Evolutionary conservation across 2,888 invertebrate species (phyloP).

Genomic region (Lutraria lutraria): DNA sequence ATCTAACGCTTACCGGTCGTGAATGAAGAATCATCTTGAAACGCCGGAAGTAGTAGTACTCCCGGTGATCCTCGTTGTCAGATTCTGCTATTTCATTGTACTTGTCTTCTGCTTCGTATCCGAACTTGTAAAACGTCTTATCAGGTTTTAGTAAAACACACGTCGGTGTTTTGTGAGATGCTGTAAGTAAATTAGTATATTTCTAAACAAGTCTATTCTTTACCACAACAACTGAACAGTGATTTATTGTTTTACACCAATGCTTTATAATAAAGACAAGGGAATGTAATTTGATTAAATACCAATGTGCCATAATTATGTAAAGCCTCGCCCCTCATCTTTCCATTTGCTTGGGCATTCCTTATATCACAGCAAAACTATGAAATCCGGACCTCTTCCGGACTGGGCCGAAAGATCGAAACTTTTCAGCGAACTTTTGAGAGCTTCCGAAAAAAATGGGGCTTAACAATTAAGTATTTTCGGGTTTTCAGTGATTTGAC

Average conservation of each 20-base stretch:
- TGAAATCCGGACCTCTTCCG: too few species aligned
- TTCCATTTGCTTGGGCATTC: background rate
- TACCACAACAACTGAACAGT: background rate
- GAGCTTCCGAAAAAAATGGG: too few species aligned
- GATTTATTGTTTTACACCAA: too few species aligned
- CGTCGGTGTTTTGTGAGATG: constrained; percentile 61
- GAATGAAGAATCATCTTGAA: constrained; percentile 63
- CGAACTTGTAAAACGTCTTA: constrained; percentile 54
- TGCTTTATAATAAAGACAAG: too few species aligned
- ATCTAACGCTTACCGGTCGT: constrained; percentile 20
- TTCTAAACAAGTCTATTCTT: background rate
- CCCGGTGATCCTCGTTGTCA: constrained; percentile 30
- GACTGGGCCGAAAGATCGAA: too few species aligned
- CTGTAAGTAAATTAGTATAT: constrained; percentile 12
- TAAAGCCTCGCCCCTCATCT: background rate
- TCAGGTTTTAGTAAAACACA: constrained; percentile 57
- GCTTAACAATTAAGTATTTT: too few species aligned
- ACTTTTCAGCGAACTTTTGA: too few species aligned
- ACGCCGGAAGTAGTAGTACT: constrained; percentile 59
- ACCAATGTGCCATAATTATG: background rate
- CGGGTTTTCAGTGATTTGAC: too few species aligned
- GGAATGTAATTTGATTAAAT: too few species aligned
- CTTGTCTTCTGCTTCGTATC: constrained; percentile 62
- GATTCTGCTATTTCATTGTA: constrained; percentile 57
- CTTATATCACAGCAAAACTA: too few species aligned